Conservation (phyloP, 2,113 vertebrate species). For the Rhipidura dahli region DNA sequence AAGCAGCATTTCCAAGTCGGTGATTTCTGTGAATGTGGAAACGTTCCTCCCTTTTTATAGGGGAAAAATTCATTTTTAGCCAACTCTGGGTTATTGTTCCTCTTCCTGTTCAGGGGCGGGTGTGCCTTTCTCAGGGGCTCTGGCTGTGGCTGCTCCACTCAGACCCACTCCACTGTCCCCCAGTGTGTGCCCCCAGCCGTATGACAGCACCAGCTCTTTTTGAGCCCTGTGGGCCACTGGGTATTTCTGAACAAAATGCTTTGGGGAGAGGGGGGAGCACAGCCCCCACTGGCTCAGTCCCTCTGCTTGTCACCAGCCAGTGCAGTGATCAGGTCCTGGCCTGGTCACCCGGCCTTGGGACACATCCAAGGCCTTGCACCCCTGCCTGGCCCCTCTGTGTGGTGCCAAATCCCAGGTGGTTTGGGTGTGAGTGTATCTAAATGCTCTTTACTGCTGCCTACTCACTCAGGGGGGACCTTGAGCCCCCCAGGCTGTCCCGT, state of each 20-base stretch:
- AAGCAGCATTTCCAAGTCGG: neutral
- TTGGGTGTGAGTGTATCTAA: neutral
- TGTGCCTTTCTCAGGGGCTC: neutral
- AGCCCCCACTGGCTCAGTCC: accelerated
- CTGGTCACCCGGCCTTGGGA: accelerated
- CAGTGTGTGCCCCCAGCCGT: accelerated
- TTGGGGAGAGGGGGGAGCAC: neutral
- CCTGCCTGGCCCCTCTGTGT: neutral
- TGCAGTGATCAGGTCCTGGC: neutral
- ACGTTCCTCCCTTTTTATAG: constrained; percentile 32
- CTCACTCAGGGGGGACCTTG: accelerated
- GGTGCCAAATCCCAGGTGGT: neutral
- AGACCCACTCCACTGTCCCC: neutral
- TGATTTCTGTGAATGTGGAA: constrained; percentile 32
- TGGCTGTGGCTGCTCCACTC: neutral
- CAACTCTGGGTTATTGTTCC: constrained; percentile 31
- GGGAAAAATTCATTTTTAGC: constrained; percentile 42
- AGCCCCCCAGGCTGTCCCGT: neutral
- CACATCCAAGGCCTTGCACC: accelerated
- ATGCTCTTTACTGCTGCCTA: neutral
- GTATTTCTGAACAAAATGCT: neutral
- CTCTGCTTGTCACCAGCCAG: neutral
- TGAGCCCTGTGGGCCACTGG: neutral
- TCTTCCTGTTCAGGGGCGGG: neutral
- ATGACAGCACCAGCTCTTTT: neutral